These are phyloP conservation scores for Ernsta delagoae DNA, from an alignment of 2,888 invertebrate genomes.

Conservation along the genomic window DNA sequence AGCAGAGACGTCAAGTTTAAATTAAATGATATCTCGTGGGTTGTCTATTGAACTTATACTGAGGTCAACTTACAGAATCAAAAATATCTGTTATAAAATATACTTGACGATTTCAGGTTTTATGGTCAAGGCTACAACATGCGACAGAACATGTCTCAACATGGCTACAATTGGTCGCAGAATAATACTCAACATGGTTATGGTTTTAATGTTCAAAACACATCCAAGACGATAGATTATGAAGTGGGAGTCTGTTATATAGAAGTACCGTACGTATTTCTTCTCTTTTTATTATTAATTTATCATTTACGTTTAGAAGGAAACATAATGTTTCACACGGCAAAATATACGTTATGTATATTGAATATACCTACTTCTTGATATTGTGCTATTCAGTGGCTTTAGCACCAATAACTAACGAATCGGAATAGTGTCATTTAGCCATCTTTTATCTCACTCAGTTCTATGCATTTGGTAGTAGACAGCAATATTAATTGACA, in stretches of 20 bases:
- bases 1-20: neutral
- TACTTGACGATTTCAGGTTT: conserved; percentile 41
- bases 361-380: too few species aligned
- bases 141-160: conserved; percentile 41
- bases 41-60: neutral
- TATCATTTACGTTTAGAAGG: too few species aligned
- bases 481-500: too few species aligned
- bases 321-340: too few species aligned
- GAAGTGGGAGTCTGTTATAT: conserved; percentile 85
- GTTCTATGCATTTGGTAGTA: too few species aligned
- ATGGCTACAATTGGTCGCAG: conserved; percentile 24
- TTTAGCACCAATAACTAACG: too few species aligned
- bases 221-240: conserved; percentile 41
- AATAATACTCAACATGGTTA: conserved; percentile 31
- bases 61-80: neutral
- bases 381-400: too few species aligned
- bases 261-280: conserved; percentile 86
- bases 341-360: too few species aligned
- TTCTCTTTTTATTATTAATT: too few species aligned
- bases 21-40: neutral
- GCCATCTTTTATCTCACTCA: too few species aligned
- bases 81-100: neutral
- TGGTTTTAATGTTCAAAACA: conserved; percentile 33
- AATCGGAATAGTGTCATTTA: too few species aligned
- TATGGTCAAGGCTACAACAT: conserved; percentile 45